Evolutionary conservation across 1,140 invertebrate species (phyloP).

Genomic region (Drosophila truncata): DNA sequence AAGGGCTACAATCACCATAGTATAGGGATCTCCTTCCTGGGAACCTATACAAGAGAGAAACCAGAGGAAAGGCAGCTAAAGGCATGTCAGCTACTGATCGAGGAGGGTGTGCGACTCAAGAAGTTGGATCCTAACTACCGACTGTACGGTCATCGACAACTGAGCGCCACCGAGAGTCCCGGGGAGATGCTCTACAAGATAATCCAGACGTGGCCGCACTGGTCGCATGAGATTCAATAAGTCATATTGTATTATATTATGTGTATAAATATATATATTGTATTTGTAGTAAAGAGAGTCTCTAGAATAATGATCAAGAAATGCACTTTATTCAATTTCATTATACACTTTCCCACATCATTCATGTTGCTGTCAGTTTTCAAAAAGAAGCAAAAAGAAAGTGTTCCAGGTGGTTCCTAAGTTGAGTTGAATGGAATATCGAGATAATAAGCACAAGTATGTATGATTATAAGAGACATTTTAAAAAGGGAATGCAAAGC

Average conservation of each 20-base stretch:
- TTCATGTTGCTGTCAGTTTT: background rate
- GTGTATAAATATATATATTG: conserved; percentile 11
- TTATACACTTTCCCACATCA: background rate
- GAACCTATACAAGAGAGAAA: conserved; percentile 87
- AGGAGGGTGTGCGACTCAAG: conserved; percentile 87
- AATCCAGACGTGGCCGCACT: conserved; percentile 88
- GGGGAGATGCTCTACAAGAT: conserved; percentile 87
- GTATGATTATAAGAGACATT: background rate
- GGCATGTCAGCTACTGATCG: conserved; percentile 87
- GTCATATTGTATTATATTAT: conserved; percentile 8
- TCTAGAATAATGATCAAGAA: conserved; percentile 8
- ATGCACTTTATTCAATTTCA: conserved; percentile 14
- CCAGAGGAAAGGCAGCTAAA: conserved; percentile 87
- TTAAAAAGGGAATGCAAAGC: background rate
- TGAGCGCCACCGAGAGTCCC: conserved; percentile 88
- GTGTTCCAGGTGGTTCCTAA: conserved; percentile 18
- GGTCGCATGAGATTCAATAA: conserved; percentile 55
- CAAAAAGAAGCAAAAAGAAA: conserved; percentile 14
- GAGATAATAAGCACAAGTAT: conserved; percentile 1
- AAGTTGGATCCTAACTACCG: conserved; percentile 87
- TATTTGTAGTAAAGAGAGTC: conserved; percentile 20
- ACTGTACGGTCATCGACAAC: conserved; percentile 88
- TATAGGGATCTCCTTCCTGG: conserved; percentile 90
- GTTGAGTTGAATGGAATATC: conserved; percentile 65
- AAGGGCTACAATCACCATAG: conserved; percentile 88